phyloP scores from a whole-genome alignment of 2,113 vertebrate genomes.

The Tragelaphus strepsiceros region DNA sequence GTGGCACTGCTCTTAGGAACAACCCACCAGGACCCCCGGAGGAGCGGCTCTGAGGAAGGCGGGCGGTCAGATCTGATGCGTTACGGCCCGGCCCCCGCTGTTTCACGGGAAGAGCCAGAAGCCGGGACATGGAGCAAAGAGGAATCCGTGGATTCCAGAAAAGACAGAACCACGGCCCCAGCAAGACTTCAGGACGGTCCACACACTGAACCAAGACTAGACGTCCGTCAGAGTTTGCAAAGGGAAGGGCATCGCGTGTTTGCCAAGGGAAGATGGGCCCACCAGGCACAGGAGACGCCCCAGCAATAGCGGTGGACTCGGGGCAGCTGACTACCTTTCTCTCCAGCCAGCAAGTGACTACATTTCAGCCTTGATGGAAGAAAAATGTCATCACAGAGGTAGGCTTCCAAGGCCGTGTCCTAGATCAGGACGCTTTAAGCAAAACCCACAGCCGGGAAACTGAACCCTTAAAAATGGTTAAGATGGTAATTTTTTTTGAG shows the following conservation, averaged over 20 bases:
- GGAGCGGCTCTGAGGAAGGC: background rate
- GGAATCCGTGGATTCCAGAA: background rate
- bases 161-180: background rate
- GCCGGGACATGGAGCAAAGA: background rate
- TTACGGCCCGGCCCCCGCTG: background rate
- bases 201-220: background rate
- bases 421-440: background rate
- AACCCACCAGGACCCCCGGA: background rate
- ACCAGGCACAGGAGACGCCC: rapidly evolving
- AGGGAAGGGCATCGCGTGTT: rapidly evolving
- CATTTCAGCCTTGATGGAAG: background rate
- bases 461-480: background rate
- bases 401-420: background rate
- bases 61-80: background rate
- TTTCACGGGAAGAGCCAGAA: background rate
- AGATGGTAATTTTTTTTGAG: background rate
- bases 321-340: background rate
- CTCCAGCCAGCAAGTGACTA: background rate
- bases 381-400: background rate
- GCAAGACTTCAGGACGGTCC: background rate
- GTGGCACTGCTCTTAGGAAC: background rate
- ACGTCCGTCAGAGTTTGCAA: background rate
- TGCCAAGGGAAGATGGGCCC: background rate
- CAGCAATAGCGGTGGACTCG: too few relatives aligned
- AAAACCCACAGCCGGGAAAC: background rate